Conservation (phyloP, 1,140 invertebrate species). For the Procambarus clarkii region DNA sequence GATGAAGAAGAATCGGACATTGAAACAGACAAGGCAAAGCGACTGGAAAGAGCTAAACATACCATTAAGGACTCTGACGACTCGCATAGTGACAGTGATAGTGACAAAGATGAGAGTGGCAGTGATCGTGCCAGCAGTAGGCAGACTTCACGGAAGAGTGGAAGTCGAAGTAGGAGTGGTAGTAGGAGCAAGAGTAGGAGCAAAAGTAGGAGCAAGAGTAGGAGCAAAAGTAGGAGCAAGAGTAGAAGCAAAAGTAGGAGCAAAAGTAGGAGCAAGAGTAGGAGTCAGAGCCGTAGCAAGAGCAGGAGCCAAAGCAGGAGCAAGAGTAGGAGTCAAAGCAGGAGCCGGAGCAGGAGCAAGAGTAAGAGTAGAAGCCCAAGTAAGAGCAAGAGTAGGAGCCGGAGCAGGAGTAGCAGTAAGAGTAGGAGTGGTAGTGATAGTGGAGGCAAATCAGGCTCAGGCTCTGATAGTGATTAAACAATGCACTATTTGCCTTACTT, state of each 20-base stretch:
- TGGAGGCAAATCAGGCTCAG: conserved; percentile 28
- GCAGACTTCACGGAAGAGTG: conserved; percentile 17
- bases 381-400: conserved; percentile 3
- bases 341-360: conserved; percentile 41
- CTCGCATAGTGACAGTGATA: conserved; percentile 58
- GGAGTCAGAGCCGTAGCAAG: conserved; percentile 42
- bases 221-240: conserved; percentile 36
- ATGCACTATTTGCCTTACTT: neutral
- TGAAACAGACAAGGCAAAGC: conserved; percentile 85
- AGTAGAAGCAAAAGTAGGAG: conserved; percentile 41
- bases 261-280: conserved; percentile 26
- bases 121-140: conserved; percentile 19
- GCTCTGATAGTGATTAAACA: conserved; percentile 34
- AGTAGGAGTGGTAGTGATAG: conserved; percentile 5
- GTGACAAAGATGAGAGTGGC: conserved; percentile 13
- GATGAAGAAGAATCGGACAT: conserved; percentile 92
- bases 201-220: conserved; percentile 21
- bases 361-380: conserved; percentile 11
- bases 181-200: conserved; percentile 22
- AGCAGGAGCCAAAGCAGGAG: conserved; percentile 43
- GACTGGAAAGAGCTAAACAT: conserved; percentile 85
- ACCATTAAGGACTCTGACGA: conserved; percentile 87
- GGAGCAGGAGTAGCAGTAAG: conserved; percentile 1
- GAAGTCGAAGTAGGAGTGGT: conserved; percentile 22
- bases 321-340: conserved; percentile 16